Evolutionary conservation across 2,888 invertebrate species (phyloP), one percentile per base, ranked within the genome.

Genomic region (Augochlorella aurata): DNA sequence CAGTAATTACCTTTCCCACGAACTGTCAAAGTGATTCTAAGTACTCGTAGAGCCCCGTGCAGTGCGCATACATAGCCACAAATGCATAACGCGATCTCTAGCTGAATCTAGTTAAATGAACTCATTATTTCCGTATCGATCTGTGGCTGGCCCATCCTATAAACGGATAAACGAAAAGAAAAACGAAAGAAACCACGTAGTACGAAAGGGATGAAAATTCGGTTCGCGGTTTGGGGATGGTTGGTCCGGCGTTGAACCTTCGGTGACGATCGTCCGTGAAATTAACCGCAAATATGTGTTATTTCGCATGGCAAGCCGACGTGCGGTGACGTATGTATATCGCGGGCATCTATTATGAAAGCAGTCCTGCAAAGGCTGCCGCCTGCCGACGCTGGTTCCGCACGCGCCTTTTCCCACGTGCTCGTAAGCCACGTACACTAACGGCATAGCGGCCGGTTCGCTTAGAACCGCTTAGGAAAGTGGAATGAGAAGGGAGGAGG

Each of bases 321-420:
- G 77, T 65, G 74, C 82, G 74, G 81, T 75, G 74, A 81, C 81
- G 84, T 77, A 78, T 82, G 84, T 77, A 78, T 82, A 88, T 86
- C 86, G 83, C 82, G 83, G 84, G 83, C 89, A 90, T 90, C 89
- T 89, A 91, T 91, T 91, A 90, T 91, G 88, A 89, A 91, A 85
- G 88, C 89, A 84, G 88, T 82, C 85, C 87, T 80, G 68, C 86
- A 88, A 85, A 87, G 85, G 82, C 89, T 86, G 89, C 87, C 86
- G 85, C 88, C 83, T 85, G 79, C 77, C 82, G 83, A 85, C 89
- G 89, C 86, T 87, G 83, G 85, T 89, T 88, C 86, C 87, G 88
- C 92, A 92, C 91, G 90, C 91, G 91, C 89, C 82, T 90, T 92
- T 92, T 92, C 92, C 91, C 92, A 92, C 92, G 92, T 91, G 90